Evolutionary conservation across 2,888 invertebrate species (phyloP).

Genomic region (Ypsolopha sequella): DNA sequence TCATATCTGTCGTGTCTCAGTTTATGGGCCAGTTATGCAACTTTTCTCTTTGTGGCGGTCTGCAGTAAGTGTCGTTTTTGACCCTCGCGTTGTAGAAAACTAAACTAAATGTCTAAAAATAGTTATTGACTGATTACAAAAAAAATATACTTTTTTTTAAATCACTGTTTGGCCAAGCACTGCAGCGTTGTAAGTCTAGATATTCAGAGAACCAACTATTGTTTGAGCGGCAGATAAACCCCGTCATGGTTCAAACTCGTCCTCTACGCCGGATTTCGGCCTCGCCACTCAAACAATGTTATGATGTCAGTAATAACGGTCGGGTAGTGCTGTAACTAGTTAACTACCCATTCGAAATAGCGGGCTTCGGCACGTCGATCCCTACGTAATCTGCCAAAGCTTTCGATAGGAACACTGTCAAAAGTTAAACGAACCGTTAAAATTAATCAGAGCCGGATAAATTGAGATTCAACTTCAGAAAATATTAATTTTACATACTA

Average conservation of each 20-base stretch:
- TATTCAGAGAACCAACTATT: slow-evolving; percentile 45
- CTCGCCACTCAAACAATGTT: slow-evolving; percentile 25
- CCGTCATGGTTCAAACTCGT: slow-evolving; percentile 17
- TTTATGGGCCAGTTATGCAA: too few relatives aligned
- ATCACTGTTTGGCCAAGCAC: slow-evolving; percentile 22
- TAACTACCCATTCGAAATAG: neutral
- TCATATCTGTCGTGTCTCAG: too few relatives aligned
- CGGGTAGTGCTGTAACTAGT: neutral
- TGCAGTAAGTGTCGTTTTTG: too few relatives aligned
- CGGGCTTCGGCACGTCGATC: neutral
- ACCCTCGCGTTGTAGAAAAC: too few relatives aligned
- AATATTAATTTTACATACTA: neutral
- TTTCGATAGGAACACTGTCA: neutral
- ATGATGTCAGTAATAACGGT: neutral
- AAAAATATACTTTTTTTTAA: too few relatives aligned
- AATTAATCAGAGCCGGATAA: slow-evolving; percentile 2
- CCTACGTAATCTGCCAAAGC: neutral
- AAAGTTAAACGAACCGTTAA: neutral
- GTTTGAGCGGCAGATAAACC: slow-evolving; percentile 43
- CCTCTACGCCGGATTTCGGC: neutral
- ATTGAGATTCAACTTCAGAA: neutral
- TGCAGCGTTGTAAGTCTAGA: slow-evolving; percentile 39
- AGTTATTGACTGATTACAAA: too few relatives aligned
- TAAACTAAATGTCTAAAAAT: too few relatives aligned
- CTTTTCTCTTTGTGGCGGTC: too few relatives aligned